These are phyloP conservation scores for Atta colombica DNA, from an alignment of 1,140 invertebrate genomes.

Conservation along the genomic window DNA sequence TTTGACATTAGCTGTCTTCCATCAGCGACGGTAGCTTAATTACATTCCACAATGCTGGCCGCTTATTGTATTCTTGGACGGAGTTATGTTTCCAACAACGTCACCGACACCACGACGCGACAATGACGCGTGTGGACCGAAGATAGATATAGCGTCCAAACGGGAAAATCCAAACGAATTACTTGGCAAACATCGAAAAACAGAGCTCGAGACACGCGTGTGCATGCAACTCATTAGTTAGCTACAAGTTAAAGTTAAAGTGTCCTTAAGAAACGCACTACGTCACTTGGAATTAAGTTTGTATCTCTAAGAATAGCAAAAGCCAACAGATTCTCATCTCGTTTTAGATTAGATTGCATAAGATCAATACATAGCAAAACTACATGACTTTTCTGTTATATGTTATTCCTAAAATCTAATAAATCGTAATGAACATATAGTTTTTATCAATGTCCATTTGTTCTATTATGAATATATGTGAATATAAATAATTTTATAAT, in stretches of 20 bases:
- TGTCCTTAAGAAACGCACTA: conserved; percentile 18
- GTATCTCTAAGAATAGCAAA: conserved; percentile 35
- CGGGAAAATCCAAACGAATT: conserved; percentile 19
- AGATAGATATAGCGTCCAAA: conserved; percentile 10
- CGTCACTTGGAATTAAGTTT: conserved; percentile 25
- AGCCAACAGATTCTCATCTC: neutral
- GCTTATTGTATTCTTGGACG: conserved; percentile 79
- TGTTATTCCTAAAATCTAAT: neutral
- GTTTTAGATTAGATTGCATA: conserved; percentile 22
- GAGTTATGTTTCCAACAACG: conserved; percentile 72
- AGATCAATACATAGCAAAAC: neutral
- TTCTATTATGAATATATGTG: neutral
- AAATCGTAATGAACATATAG: neutral
- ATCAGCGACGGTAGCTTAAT: conserved; percentile 83
- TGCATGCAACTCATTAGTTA: conserved; percentile 1
- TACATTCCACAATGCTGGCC: conserved; percentile 84
- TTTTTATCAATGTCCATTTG: neutral
- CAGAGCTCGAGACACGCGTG: neutral
- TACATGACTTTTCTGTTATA: neutral
- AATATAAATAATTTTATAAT: neutral
- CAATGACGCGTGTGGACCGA: conserved; percentile 41
- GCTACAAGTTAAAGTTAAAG: conserved; percentile 41
- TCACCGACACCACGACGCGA: conserved; percentile 44
- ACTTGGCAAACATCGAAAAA: neutral
- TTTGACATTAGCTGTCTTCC: conserved; percentile 85